A percentile compares a stretch with the other conserved stretches of the same genome.
phyloP scores from a whole-genome alignment of 2,888 invertebrate species.

The Drosophila anomalata region DNA sequence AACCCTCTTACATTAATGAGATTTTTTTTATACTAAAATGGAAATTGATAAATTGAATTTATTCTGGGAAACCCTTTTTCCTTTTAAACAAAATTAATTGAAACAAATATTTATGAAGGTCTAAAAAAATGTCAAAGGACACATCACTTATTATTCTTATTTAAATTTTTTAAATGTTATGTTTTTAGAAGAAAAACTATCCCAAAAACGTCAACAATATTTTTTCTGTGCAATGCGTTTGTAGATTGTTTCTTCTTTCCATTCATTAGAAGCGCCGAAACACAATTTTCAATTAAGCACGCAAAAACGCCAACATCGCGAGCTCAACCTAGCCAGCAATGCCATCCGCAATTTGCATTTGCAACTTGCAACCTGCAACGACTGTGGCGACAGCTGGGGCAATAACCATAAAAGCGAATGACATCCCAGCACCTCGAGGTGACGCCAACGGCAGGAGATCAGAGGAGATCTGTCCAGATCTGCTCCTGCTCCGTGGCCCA shows the following conservation, averaged over 20 bases:
- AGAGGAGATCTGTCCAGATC: constrained; percentile 35
- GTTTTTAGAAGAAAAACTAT: too few species aligned
- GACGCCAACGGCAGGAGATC: constrained; percentile 51
- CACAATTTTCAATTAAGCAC: constrained; percentile 70
- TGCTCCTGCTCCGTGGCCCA: constrained; percentile 26
- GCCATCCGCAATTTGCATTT: constrained; percentile 74
- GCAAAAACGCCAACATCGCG: constrained; percentile 73
- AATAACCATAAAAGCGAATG: constrained; percentile 78
- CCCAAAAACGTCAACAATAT: neutral
- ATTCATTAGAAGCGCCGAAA: constrained; percentile 32
- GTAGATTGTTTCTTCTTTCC: constrained; percentile 39
- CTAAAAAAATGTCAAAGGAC: too few species aligned
- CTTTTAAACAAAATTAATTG: neutral
- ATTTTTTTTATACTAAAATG: neutral
- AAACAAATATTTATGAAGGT: neutral
- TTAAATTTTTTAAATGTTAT: too few species aligned
- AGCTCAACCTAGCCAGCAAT: constrained; percentile 49
- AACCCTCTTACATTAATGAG: neutral
- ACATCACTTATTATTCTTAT: too few species aligned
- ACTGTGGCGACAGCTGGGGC: constrained; percentile 38
- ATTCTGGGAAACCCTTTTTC: neutral
- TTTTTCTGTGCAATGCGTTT: constrained; percentile 29
- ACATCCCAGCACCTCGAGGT: constrained; percentile 69
- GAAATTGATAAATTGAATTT: neutral
- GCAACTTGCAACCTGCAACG: constrained; percentile 40